phyloP scores from a whole-genome alignment of 2,888 invertebrate species.

The Aphrophora alni region DNA sequence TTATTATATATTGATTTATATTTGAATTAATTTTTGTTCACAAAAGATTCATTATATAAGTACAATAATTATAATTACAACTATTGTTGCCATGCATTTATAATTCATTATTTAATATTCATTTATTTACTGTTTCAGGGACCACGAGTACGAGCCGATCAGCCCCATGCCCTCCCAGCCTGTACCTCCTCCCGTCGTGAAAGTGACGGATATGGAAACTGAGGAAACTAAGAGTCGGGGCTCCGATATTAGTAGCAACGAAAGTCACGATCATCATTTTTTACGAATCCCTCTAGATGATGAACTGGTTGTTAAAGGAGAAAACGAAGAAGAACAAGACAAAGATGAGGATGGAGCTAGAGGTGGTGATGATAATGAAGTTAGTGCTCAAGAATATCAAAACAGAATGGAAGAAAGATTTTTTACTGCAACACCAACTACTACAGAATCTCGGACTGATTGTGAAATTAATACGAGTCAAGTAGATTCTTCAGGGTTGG shows the following conservation, averaged over 20 bases:
- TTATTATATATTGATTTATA: too few relatives aligned
- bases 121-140: constrained; percentile 69
- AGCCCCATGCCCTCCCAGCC: constrained; percentile 68
- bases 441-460: constrained; percentile 67
- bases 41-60: too few relatives aligned
- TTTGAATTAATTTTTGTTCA: too few relatives aligned
- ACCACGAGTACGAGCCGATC: constrained; percentile 93
- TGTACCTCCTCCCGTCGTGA: constrained; percentile 53
- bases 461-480: constrained; percentile 68
- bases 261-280: constrained; percentile 45
- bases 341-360: constrained; percentile 47
- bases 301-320: constrained; percentile 46
- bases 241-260: constrained; percentile 2
- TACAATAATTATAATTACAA: too few relatives aligned
- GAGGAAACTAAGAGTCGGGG: constrained; percentile 23
- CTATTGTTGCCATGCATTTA: too few relatives aligned
- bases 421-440: constrained; percentile 56
- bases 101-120: too few relatives aligned
- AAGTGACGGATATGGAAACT: constrained; percentile 39
- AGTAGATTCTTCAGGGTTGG: constrained; percentile 70
- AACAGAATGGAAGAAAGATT: constrained; percentile 59
- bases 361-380: constrained; percentile 62
- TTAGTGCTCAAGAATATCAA: constrained; percentile 57
- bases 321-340: constrained; percentile 61
- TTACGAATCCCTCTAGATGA: constrained; percentile 50